Evolutionary conservation across 2,888 invertebrate genomes (phyloP).

Genomic region (Aphrophora alni): DNA sequence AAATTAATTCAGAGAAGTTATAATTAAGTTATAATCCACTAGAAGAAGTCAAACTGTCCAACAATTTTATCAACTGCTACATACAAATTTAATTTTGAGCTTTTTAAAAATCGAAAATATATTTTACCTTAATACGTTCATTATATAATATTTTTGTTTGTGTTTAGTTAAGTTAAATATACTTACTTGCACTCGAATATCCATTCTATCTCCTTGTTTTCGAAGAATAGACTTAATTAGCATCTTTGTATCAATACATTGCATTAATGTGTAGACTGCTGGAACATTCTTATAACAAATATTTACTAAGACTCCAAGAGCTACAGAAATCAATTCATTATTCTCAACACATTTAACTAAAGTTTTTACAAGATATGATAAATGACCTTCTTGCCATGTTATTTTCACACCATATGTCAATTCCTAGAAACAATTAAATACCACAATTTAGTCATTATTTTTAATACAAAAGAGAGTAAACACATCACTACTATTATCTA

Average conservation of each 20-base stretch:
- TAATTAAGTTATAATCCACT: too few species aligned
- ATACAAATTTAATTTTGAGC: too few species aligned
- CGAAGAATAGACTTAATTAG: slow-evolving; percentile 68
- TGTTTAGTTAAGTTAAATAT: not conserved
- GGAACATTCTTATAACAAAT: slow-evolving; percentile 80
- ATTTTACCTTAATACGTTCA: too few species aligned
- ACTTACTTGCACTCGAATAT: slow-evolving; percentile 60
- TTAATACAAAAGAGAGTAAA: too few species aligned
- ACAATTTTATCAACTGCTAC: too few species aligned
- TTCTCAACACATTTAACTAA: slow-evolving; percentile 70
- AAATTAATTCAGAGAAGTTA: too few species aligned
- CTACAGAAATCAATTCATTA: slow-evolving; percentile 60
- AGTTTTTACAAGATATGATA: slow-evolving; percentile 69
- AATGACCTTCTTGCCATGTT: slow-evolving; percentile 80
- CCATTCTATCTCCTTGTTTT: slow-evolving; percentile 59
- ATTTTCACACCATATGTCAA: slow-evolving; percentile 80
- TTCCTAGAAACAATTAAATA: slow-evolving; percentile 66
- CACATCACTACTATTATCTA: too few species aligned
- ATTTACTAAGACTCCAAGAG: slow-evolving; percentile 76
- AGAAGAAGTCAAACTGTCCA: too few species aligned
- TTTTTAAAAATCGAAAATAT: too few species aligned
- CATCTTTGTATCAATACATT: slow-evolving; percentile 72
- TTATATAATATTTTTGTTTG: too few species aligned
- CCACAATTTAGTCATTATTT: too few species aligned
- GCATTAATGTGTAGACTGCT: slow-evolving; percentile 74